A percentile compares a stretch with the other conserved stretches of the same genome.
Conservation (phyloP, 64 coral and sea anemone species). For the Montipora sp. region DNA sequence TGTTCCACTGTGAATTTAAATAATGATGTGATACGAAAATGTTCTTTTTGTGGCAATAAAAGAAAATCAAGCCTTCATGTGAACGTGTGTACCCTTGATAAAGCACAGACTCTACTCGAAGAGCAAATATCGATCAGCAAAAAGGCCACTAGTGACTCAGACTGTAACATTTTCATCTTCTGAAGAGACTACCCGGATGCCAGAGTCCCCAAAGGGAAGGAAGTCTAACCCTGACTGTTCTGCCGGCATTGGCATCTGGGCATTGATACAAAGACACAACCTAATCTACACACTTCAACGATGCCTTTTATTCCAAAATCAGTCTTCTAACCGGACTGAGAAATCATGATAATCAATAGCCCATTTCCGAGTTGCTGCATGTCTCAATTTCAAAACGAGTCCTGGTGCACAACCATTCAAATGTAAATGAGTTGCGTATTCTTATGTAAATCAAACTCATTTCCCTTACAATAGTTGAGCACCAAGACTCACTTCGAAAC, state of each 20-base stretch:
- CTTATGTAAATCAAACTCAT: too few relatives aligned
- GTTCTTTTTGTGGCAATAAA: background rate
- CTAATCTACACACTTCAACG: background rate
- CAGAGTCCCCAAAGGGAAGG: too few relatives aligned
- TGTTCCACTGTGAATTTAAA: too few relatives aligned
- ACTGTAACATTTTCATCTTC: background rate
- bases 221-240: background rate
- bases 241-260: background rate
- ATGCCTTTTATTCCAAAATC: background rate
- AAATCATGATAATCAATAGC: too few relatives aligned
- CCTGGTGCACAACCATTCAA: too few relatives aligned
- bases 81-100: background rate
- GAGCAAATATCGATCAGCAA: background rate
- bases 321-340: too few relatives aligned
- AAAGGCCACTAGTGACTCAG: background rate
- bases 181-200: background rate
- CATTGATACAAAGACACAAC: background rate
- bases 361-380: too few relatives aligned
- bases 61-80: background rate
- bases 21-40: background rate
- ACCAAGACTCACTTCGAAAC: too few relatives aligned
- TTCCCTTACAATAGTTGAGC: too few relatives aligned
- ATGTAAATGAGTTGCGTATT: too few relatives aligned
- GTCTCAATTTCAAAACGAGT: too few relatives aligned
- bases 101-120: background rate